phyloP scores from a whole-genome alignment of 2,797 vertebrate species.

The Rhinichthys osculus region DNA sequence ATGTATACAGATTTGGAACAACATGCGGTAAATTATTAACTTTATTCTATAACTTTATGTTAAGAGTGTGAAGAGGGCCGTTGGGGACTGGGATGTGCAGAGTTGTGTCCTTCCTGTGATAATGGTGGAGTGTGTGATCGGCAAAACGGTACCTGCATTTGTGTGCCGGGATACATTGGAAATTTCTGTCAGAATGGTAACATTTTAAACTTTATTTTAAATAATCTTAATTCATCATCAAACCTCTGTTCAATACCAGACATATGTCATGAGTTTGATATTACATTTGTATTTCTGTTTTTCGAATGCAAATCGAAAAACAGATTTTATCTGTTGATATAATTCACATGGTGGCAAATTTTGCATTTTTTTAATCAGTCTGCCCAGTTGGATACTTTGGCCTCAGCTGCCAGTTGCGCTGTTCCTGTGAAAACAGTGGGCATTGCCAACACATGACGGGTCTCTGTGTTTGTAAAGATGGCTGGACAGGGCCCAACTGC shows the following conservation, averaged over 20 bases:
- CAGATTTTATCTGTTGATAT: conserved; percentile 11
- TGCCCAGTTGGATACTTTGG: conserved; percentile 81
- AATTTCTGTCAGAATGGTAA: conserved; percentile 79
- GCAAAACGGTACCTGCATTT: conserved; percentile 75
- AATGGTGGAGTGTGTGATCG: conserved; percentile 76
- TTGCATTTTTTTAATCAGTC: conserved; percentile 60
- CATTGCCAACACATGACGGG: conserved; percentile 79
- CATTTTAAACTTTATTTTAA: not conserved
- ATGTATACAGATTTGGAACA: not conserved
- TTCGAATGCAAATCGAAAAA: not conserved
- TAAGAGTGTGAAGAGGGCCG: conserved; percentile 81
- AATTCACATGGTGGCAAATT: not conserved
- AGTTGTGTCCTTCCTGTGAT: conserved; percentile 77
- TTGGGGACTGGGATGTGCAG: conserved; percentile 84
- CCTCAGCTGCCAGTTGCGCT: conserved; percentile 74
- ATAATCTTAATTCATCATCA: not conserved
- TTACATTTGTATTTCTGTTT: conserved; percentile 7
- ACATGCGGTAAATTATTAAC: not conserved
- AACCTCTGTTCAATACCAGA: not conserved
- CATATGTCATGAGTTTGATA: not conserved
- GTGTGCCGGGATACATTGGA: conserved; percentile 76
- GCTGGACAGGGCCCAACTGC: conserved; percentile 81
- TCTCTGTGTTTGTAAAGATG: conserved; percentile 77
- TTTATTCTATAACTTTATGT: not conserved
- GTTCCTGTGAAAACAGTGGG: conserved; percentile 79